Base-by-base conservation (phyloP, 2,888 invertebrate species). In the Gasteruption jaculator region DNA sequence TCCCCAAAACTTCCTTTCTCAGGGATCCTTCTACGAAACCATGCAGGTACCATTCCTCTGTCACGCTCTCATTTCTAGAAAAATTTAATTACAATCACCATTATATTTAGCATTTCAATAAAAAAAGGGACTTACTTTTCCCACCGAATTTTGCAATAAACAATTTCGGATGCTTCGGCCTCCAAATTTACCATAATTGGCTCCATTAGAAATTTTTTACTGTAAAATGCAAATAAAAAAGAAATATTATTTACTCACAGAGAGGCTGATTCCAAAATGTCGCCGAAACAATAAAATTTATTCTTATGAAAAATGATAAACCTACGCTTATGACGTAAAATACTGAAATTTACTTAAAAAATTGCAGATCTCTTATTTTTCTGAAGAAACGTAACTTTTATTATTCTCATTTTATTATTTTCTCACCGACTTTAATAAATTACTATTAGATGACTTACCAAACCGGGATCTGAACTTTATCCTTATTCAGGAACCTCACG, bases 21-120 rank as follows among this genome's bases (percentile, higher is more conserved):
- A 74, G 74, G 4, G 74, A 71, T 4, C 76, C 76, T 32, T 77
- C 77, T 3, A 77, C 73, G 30, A 74, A 71, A 10, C 77, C 79
- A 34, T 78, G 72, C 45, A 81, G 71, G 60, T 77, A 79, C 75
- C 80, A 80, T 53, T 72, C 72, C 63, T 82, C 81, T 41, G 71
- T 71, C 1, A 78, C 47, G 2, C 60, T 66, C 24, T 72, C 64
- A 31, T 53, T 57, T 10, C 65, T 65, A 24, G 22, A 14, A 20
- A 24, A 26, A 27, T 22, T 34, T 26, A 5, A 5, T 30, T 30
- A 15, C 4, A 30, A 4, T 15, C 5, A 21, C 7, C 22, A 27
- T 22, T 22, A 25, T 4, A 18, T 25, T 22, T 36, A 8, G 25
- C 7, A 25, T 8, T n/a, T 5, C 35, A 39, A 41, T 12, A 6